These are phyloP conservation scores for Sinonovacula constricta DNA, from an alignment of 1,140 invertebrate species.

Conservation along the genomic window DNA sequence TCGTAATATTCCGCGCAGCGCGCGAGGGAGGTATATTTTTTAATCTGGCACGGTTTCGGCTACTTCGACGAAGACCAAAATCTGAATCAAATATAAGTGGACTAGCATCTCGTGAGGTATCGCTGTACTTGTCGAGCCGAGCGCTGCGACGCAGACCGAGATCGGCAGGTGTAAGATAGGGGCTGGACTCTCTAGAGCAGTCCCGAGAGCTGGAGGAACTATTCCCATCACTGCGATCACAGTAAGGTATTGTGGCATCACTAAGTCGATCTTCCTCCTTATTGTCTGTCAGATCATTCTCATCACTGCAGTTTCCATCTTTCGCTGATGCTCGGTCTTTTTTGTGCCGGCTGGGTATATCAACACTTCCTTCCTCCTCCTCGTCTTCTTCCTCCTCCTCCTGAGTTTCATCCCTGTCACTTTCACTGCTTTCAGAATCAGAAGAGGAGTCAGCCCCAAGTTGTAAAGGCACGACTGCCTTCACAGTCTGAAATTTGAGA, in stretches of 20 bases:
- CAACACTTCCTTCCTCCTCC: no score
- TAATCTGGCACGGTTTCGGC: constrained; percentile 36
- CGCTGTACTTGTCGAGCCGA: constrained; percentile 25
- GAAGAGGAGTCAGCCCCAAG: constrained; percentile 13
- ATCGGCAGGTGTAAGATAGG: constrained; percentile 29
- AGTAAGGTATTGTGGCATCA: constrained; percentile 49
- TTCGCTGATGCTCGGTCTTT: no score
- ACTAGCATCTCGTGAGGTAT: constrained; percentile 44
- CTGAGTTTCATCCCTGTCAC: neutral
- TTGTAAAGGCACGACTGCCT: constrained; percentile 55
- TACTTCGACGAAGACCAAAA: constrained; percentile 41
- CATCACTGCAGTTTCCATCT: no score
- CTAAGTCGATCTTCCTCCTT: constrained; percentile 28
- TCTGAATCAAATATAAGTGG: constrained; percentile 47
- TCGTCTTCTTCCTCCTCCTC: neutral
- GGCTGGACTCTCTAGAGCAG: constrained; percentile 41
- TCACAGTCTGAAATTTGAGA: constrained; percentile 53
- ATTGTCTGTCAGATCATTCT: neutral
- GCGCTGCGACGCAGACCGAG: constrained; percentile 13
- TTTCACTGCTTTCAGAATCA: constrained; percentile 15
- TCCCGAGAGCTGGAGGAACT: constrained; percentile 40
- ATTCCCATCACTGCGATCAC: constrained; percentile 48
- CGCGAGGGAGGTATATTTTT: constrained; percentile 43
- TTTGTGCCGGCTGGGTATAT: no score
- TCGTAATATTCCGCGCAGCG: constrained; percentile 18